Evolutionary conservation across 2,888 invertebrate genomes (phyloP), one percentile per base, ranked within the genome.

Genomic region (Flabesymbios commensalis): DNA sequence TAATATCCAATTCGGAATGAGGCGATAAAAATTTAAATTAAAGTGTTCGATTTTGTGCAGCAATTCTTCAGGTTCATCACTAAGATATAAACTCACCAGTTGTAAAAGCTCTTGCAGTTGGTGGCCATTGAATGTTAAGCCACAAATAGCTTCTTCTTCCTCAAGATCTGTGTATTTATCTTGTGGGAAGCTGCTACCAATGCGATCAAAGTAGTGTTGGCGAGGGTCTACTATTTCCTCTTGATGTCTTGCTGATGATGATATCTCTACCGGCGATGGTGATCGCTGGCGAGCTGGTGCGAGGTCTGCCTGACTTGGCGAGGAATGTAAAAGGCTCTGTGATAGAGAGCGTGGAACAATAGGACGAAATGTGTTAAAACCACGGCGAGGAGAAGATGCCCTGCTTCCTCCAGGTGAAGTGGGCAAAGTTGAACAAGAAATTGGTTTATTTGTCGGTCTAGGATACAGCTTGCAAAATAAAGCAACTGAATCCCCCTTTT

Each of bases 301-400:
- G 10, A 47, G 48, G 19, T 26, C 26, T 26, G 33, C 28, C 43
- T 42, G 19, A 0, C 43, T n/a, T 26, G 28, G 10, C 22, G 26
- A 14, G 2, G 51, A 17, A 31, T n/a, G 22, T 29, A 70, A 51
- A n/a, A 71, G 47, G 49, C 64, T 70, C 39, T 64, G 73, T 0
- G 94, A 95, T 73, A 96, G 85, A 24, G 94, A 94, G 33, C 94
- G 87, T 0, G 95, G 95, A 77, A 97, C 92, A 48, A 96, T 95
- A 0, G 93, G 90, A 52, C 94, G 86, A 75, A 84, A 86, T 59
- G 75, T 83, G 42, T 82, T 81, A 67, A 86, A 85, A 55, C 83
- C 79, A 48, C 52, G 22, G 7, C 22, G 36, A 1, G 54, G 53
- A 3, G 53, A 53, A 7, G 26, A 29, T 7, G 41, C 19, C 3